Conservation (phyloP, 2,113 vertebrate species). For the Jaculus jaculus region DNA sequence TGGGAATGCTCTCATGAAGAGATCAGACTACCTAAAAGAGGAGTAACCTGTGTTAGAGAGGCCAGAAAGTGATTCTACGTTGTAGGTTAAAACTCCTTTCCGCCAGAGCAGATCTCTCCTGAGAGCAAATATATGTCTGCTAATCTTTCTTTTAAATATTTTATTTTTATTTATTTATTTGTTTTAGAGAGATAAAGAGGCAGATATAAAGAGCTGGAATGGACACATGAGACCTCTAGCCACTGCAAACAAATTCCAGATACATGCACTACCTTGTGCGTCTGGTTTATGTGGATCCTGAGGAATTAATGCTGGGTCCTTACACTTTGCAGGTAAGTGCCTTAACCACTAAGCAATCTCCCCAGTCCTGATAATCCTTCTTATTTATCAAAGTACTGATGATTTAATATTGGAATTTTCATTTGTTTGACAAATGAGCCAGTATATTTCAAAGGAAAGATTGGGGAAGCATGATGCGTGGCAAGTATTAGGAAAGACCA, state of each 20-base stretch:
- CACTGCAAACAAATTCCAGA: too few species aligned
- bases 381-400: background rate
- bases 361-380: background rate
- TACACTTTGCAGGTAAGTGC: too few species aligned
- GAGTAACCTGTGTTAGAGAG: background rate
- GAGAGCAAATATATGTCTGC: background rate
- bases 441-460: background rate
- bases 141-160: background rate
- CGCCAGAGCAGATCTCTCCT: background rate
- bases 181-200: too few species aligned
- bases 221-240: too few species aligned
- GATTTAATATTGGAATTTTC: background rate
- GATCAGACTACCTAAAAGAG: background rate
- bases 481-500: background rate
- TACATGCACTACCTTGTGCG: too few species aligned
- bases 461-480: accelerated
- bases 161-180: too few species aligned
- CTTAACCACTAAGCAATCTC: too few species aligned
- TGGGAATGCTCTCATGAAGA: background rate
- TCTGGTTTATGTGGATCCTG: too few species aligned
- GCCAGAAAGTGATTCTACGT: background rate
- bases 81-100: slow-evolving; percentile 17
- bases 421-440: background rate
- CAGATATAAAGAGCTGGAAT: too few species aligned
- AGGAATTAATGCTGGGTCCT: too few species aligned